phyloP scores from a whole-genome alignment of 2,113 vertebrate species.

The Martes martes region DNA sequence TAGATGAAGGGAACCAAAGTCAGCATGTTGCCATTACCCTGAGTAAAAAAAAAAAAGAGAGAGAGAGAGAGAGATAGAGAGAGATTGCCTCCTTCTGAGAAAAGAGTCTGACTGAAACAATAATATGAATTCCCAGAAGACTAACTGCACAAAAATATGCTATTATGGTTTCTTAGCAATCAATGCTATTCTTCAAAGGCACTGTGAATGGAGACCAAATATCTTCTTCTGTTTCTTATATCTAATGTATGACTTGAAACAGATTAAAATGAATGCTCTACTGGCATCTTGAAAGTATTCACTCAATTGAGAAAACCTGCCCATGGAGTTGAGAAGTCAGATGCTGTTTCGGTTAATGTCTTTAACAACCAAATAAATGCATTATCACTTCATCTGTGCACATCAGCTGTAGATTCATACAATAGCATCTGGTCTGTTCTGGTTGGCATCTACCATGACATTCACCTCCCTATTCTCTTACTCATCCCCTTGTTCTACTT shows the following conservation, averaged over 20 bases:
- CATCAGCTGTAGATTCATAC: background rate
- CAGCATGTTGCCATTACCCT: constrained; percentile 21
- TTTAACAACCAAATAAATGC: background rate
- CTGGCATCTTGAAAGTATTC: constrained; percentile 4
- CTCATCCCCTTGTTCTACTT: background rate
- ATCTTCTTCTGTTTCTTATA: background rate
- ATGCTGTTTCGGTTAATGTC: background rate
- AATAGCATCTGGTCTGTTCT: background rate
- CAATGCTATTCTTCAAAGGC: constrained; percentile 71
- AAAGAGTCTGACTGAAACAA: background rate
- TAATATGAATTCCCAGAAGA: constrained; percentile 55
- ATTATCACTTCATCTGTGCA: background rate
- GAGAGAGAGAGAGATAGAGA: too few relatives aligned
- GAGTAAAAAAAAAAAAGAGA: constrained; percentile 45
- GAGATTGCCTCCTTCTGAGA: background rate
- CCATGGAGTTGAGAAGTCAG: background rate
- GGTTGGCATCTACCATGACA: background rate
- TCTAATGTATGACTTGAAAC: background rate
- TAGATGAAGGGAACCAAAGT: constrained; percentile 43
- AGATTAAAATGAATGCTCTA: background rate
- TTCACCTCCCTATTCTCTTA: background rate
- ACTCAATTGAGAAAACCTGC: background rate
- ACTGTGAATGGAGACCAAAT: background rate
- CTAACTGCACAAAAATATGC: constrained; percentile 26
- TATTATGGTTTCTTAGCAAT: constrained; percentile 45